phyloP scores from a whole-genome alignment of 1,140 invertebrate species.

The Listronotus bonariensis region DNA sequence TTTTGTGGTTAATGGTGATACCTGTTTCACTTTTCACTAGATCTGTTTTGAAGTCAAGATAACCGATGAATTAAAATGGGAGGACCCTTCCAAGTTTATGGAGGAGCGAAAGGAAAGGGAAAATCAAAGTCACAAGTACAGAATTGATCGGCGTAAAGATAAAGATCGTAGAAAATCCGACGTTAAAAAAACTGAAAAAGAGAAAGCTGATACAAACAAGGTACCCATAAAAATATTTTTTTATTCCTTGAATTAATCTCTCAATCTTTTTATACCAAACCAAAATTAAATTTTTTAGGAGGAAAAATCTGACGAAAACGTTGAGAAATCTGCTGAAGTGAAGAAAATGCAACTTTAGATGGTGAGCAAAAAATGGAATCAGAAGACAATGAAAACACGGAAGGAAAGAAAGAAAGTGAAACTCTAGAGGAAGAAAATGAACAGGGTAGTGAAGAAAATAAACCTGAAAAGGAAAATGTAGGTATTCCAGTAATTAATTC shows the following conservation, averaged over 20 bases:
- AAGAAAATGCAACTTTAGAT: too few species aligned
- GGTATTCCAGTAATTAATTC: neutral
- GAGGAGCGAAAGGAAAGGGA: conserved; percentile 21
- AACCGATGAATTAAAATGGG: conserved; percentile 57
- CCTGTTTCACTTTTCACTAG: conserved; percentile 30
- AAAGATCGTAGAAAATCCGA: conserved; percentile 19
- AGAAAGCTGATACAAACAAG: neutral
- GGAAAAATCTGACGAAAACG: neutral
- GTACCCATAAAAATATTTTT: too few species aligned
- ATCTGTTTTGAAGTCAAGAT: conserved; percentile 84
- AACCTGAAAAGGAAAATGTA: conserved; percentile 12
- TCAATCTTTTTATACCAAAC: too few species aligned
- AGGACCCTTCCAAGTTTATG: conserved; percentile 42
- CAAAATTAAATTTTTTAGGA: neutral
- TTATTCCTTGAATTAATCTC: too few species aligned
- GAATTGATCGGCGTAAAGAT: conserved; percentile 29
- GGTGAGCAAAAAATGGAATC: too few species aligned
- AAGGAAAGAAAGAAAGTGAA: too few species aligned
- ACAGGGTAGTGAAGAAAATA: too few species aligned
- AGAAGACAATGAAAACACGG: too few species aligned
- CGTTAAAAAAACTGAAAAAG: conserved; percentile 18
- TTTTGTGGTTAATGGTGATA: neutral
- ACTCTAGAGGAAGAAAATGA: too few species aligned
- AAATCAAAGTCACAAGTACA: conserved; percentile 21
- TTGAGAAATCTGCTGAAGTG: neutral